Base-by-base conservation (phyloP, 1,140 invertebrate genomes). In the Micrasema minimum region DNA sequence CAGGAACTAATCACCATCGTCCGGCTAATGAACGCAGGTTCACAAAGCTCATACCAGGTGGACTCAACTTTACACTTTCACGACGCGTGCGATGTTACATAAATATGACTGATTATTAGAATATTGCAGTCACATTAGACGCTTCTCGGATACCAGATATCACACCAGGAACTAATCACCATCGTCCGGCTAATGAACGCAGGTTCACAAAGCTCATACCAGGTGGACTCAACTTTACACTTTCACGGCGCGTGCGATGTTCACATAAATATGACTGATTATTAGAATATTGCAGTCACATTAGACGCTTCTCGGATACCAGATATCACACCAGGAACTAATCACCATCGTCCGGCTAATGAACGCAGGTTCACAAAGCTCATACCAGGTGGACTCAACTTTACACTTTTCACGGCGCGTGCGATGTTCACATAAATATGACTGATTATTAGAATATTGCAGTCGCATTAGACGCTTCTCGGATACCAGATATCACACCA, bases 81-180 rank as follows among this genome's bases (percentile, higher is more conserved):
- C n/a, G n/a, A n/a, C n/a, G n/a, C n/a, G n/a, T n/a, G n/a, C n/a
- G n/a, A n/a, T n/a, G n/a, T n/a, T n/a, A n/a, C n/a, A n/a, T n/a
- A n/a, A n/a, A n/a, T n/a, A n/a, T n/a, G n/a, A n/a, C n/a, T n/a
- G n/a, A n/a, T n/a, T n/a, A n/a, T n/a, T n/a, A n/a, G n/a, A n/a
- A n/a, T n/a, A n/a, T n/a, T n/a, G n/a, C n/a, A 57, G 26, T 57
- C 53, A 35, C 53, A 57, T 57, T 57, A 57, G 37, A 57, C 26
- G 26, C 18, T 31, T 22, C 9, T 51, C 26, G 12, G 50, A 51
- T 57, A 31, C 31, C 53, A 35, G 26, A 14, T n/a, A n/a, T n/a
- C n/a, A n/a, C n/a, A 18, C 14, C 12, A 23, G 48, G 12, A 51
- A 20, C 48, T 51, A 51, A 51, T 57, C 53, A 57, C 14, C n/a